Evolutionary conservation across 30 jellyfish, hydroid and myxozoan genomes (phyloP), one percentile per base, ranked within the genome.

Genomic region (Pseudorhiza aurosa): DNA sequence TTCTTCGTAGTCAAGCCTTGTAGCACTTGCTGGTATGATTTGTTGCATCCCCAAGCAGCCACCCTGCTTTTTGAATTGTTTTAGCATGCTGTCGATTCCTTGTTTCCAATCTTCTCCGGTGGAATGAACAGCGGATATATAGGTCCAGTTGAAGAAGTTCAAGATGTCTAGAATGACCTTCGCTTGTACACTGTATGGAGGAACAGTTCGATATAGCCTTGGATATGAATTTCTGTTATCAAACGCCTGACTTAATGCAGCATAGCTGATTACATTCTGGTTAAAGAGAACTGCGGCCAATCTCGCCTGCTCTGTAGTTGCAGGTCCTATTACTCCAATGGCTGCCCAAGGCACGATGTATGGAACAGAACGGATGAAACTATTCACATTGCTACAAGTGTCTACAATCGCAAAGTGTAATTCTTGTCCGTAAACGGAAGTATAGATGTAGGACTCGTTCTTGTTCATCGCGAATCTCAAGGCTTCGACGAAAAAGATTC

Each of bases 161-260:
- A 84, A 9, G 50, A 93, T 59, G 49, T 82, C 91, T 11, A 81
- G 75, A 21, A 86, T 28, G 17, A 95, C 97, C 12, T 74, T 22
- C 12, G 81, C 68, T 47, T 76, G 95, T 31, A 72, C 14, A 2
- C 53, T 15, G 46, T 93, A 91, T 5, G 97, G 81, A 12, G 97
- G 99, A 18, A 87, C 87, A 21, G 95, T 93, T 42, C 98, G 81
- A 76, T 50, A 87, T 62, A 87, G 69, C 45, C 77, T 87, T 19
- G 36, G 24, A 69, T 87, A 87, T 1, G 72, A 55, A 56, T 47
- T 17, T 30, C 89, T 42, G 70, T 87, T 75, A 35, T 87, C 96
- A 22, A 87, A 62, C 4, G 47, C 62, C 1, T 75, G 25, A 39
- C 96, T 87, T 19, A 93, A 43, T 1, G 93, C 96, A 19, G 85